Evolutionary conservation across 1,140 invertebrate species (phyloP).

Genomic region (Diprion similis): DNA sequence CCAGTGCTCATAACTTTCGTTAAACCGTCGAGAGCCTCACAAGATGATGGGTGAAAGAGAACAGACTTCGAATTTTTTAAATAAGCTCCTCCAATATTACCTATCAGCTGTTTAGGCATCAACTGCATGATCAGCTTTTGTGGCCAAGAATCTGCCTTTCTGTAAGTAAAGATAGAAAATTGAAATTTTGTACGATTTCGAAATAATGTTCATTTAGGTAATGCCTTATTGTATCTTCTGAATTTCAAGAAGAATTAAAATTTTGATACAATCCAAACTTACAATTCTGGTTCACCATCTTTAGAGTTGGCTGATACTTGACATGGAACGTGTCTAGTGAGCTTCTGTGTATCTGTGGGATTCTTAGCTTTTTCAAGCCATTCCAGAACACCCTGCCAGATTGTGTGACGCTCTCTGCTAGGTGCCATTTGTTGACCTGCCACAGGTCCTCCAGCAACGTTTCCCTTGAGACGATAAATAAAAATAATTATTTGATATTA

Average conservation of each 20-base stretch:
- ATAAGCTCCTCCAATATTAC: constrained; percentile 84
- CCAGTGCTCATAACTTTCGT: constrained; percentile 91
- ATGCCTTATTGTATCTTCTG: neutral
- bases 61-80: constrained; percentile 90
- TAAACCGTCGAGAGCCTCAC: constrained; percentile 81
- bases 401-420: constrained; percentile 70
- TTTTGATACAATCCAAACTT: constrained; percentile 46
- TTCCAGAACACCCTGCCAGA: constrained; percentile 88
- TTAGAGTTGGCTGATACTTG: constrained; percentile 80
- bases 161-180: constrained; percentile 46
- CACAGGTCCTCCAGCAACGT: constrained; percentile 38
- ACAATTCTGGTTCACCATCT: constrained; percentile 86
- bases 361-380: constrained; percentile 88
- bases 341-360: constrained; percentile 75
- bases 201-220: neutral
- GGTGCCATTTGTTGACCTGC: constrained; percentile 41
- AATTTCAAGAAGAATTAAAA: neutral
- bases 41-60: constrained; percentile 75
- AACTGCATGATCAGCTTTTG: constrained; percentile 90
- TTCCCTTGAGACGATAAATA: constrained; percentile 31
- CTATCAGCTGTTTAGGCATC: constrained; percentile 90
- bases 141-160: constrained; percentile 92
- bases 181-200: constrained; percentile 22
- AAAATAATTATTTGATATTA: neutral
- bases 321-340: constrained; percentile 83